phyloP scores from a whole-genome alignment of 2,113 vertebrate species.

The Jaculus jaculus region DNA sequence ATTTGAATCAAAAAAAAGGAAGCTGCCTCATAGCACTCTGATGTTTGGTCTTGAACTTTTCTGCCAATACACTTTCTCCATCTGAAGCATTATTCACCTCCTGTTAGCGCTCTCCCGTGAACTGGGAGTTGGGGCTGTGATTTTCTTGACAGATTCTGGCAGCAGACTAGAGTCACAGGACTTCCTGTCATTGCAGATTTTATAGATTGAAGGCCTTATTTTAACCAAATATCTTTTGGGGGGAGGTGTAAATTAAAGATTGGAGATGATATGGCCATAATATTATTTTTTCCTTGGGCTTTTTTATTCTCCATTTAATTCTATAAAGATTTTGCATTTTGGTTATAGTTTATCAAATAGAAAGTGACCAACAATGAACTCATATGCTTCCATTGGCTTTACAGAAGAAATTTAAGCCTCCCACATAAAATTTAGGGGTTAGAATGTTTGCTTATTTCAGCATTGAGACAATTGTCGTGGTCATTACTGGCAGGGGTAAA shows the following conservation, averaged over 20 bases:
- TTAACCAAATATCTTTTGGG: constrained; percentile 30
- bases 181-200: constrained; percentile 82
- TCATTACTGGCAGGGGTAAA: constrained; percentile 71
- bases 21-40: not conserved
- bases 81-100: constrained; percentile 55
- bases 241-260: not conserved
- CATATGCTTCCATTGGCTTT: constrained; percentile 70
- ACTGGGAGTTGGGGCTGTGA: constrained; percentile 69
- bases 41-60: constrained; percentile 41
- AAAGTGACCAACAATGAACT: constrained; percentile 69
- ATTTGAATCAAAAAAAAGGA: not conserved
- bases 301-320: constrained; percentile 65
- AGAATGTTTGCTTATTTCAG: constrained; percentile 74
- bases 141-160: constrained; percentile 83
- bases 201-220: constrained; percentile 67
- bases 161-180: constrained; percentile 77
- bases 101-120: constrained; percentile 78
- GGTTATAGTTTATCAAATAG: constrained; percentile 61
- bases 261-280: constrained; percentile 8
- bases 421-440: constrained; percentile 67
- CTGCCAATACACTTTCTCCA: constrained; percentile 25
- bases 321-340: constrained; percentile 54
- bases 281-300: constrained; percentile 48
- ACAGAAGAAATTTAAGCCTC: constrained; percentile 41
- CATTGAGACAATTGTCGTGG: constrained; percentile 75